Evolutionary conservation across 2,888 invertebrate genomes (phyloP).

Genomic region (Lypha dubia): DNA sequence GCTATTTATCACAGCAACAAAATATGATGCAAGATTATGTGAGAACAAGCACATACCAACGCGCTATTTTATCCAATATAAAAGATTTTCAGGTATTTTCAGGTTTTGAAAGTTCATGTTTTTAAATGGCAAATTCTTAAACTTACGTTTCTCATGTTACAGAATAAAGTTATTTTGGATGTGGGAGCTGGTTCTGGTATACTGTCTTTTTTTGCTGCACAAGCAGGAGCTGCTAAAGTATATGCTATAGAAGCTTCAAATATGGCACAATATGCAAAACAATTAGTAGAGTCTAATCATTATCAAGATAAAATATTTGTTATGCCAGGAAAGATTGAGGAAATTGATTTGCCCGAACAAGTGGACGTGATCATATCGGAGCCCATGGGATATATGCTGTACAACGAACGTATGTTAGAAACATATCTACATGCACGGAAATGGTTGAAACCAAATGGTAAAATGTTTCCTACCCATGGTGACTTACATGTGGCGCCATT

Average conservation of each 20-base stretch:
- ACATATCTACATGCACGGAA: conserved; percentile 99
- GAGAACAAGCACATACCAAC: conserved; percentile 98
- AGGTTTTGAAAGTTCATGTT: conserved; percentile 63
- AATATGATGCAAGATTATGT: conserved; percentile 99
- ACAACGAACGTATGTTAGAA: conserved; percentile 99
- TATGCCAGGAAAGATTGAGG: conserved; percentile 98
- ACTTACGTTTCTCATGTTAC: conserved; percentile 71
- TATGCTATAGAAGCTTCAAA: conserved; percentile 99
- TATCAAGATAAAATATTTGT: conserved; percentile 94
- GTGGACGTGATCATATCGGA: conserved; percentile 99
- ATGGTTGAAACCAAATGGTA: conserved; percentile 95
- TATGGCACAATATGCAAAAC: conserved; percentile 98
- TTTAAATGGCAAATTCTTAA: conserved; percentile 83
- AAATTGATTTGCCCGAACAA: conserved; percentile 96
- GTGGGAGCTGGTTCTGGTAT: conserved; percentile 99
- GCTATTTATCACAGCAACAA: conserved; percentile 99
- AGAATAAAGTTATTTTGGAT: conserved; percentile 96
- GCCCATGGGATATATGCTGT: conserved; percentile 99
- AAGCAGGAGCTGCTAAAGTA: conserved; percentile 97
- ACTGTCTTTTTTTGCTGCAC: conserved; percentile 98
- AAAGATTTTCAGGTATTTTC: conserved; percentile 90
- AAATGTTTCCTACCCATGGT: conserved; percentile 98
- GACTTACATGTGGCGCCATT: conserved; percentile 99
- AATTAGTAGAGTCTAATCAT: conserved; percentile 94
- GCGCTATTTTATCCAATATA: conserved; percentile 96